A percentile compares a stretch with the other conserved stretches of the same genome.
These are phyloP conservation scores for Apodemus sylvaticus DNA, from an alignment of 2,113 vertebrate genomes.

Conservation along the genomic window DNA sequence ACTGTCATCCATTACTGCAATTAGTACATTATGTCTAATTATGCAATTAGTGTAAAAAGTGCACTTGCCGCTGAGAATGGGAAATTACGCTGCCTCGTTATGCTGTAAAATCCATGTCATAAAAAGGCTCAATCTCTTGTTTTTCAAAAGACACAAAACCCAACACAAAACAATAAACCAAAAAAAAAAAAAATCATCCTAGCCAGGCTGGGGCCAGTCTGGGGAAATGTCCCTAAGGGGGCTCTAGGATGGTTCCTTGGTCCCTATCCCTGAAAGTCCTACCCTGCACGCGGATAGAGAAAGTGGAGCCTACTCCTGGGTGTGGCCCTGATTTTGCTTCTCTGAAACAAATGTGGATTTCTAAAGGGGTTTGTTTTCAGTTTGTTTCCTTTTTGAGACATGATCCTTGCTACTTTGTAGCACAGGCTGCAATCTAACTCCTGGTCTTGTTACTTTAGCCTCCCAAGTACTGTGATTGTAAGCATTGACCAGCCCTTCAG, in stretches of 20 bases:
- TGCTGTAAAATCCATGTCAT: slow-evolving; percentile 80
- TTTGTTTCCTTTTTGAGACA: neutral
- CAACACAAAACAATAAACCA: slow-evolving; percentile 74
- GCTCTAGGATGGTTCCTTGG: neutral
- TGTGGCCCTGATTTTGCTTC: neutral
- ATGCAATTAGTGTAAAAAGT: slow-evolving; percentile 84
- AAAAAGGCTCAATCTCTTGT: slow-evolving; percentile 80
- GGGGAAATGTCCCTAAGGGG: neutral
- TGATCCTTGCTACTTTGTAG: neutral
- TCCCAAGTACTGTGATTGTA: neutral
- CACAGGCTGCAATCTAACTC: neutral
- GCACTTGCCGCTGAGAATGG: slow-evolving; percentile 81
- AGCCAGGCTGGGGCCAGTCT: slow-evolving; percentile 1
- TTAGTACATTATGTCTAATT: slow-evolving; percentile 84
- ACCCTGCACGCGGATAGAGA: rapidly evolving
- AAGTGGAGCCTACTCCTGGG: neutral
- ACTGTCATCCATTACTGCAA: slow-evolving; percentile 83
- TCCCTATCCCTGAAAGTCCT: neutral
- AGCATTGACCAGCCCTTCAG: neutral
- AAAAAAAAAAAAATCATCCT: slow-evolving; percentile 35
- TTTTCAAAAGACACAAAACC: slow-evolving; percentile 77
- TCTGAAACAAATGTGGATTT: slow-evolving; percentile 14
- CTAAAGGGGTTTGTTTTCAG: neutral
- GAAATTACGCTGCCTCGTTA: slow-evolving; percentile 78
- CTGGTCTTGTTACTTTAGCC: neutral